phyloP scores from a whole-genome alignment of 2,797 vertebrate genomes.

The Thunnus albacares region DNA sequence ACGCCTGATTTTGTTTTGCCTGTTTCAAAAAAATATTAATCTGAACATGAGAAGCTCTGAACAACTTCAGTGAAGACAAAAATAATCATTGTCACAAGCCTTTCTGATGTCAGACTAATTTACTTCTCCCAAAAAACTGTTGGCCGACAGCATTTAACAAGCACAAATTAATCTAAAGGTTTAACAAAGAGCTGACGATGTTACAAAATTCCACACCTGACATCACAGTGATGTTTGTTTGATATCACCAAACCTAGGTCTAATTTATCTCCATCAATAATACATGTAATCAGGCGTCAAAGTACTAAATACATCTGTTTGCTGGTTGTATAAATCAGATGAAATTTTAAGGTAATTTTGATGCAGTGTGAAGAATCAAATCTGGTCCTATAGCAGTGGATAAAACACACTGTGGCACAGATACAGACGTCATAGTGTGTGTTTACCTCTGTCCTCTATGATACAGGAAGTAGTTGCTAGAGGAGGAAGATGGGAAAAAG shows the following conservation, averaged over 20 bases:
- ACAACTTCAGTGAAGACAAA: neutral
- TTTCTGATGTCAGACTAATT: neutral
- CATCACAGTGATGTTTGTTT: too few relatives aligned
- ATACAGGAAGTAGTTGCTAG: conserved; percentile 84
- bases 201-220: too few relatives aligned
- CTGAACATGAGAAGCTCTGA: too few relatives aligned
- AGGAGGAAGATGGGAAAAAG: conserved; percentile 82
- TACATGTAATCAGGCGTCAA: neutral
- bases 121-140: neutral
- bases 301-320: neutral
- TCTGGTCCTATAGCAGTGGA: neutral
- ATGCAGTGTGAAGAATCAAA: too few relatives aligned
- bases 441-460: conserved; percentile 83
- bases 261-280: neutral
- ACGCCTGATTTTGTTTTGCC: too few relatives aligned
- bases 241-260: too few relatives aligned
- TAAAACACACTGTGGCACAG: neutral
- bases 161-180: neutral
- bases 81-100: neutral
- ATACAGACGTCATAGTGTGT: neutral
- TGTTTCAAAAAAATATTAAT: too few relatives aligned
- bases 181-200: too few relatives aligned
- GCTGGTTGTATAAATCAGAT: too few relatives aligned
- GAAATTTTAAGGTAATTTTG: too few relatives aligned
- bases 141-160: neutral